Evolutionary conservation across 2,797 vertebrate genomes (phyloP), one percentile per base, ranked within the genome.

Genomic region (Lepus townsendii): DNA sequence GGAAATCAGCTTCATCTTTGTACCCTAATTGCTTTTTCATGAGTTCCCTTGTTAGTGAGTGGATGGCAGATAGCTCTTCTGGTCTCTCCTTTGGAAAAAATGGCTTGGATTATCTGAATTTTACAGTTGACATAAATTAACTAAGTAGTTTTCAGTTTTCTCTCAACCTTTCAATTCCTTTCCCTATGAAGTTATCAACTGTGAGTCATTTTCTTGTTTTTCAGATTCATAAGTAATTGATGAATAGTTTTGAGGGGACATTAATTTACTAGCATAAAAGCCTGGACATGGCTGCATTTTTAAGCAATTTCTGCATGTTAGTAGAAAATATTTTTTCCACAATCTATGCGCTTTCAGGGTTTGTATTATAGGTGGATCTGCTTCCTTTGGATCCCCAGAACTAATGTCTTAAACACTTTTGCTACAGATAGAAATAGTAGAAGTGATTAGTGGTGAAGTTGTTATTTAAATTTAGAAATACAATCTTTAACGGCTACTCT

Each of bases 391-490:
- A 26, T 69, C 54, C 8, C 27, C 52, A 19, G 66, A 82, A 54
- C 1, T 14, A 13, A 77, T 24, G 22, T 66, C 69, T 30, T 50
- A 42, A 69, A 79, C 26, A 68, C 3, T 75, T 42, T 75, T 75
- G 30, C 35, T 50, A 22, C n/a, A 80, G 32, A 50, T 52, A 60
- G 17, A 90, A 38, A 35, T 22, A 14, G 32, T 79, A 8, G 35
- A 8, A 80, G 11, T 27, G 52, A 66, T 30, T 6, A 52, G 17
- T 54, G 4, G 12, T 60, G 42, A 75, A 50, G 32, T 82, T 38
- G 30, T 65, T 73, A 78, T 20, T 91, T 32, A 82, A 35, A 91
- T 35, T 91, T 80, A 62, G 85, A 92, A 71, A 82, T 80, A 52
- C 14, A 63, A 73, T 77, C 9, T 66, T 82, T 72, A 4, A 52